Evolutionary conservation across 1,140 invertebrate genomes (phyloP).

Genomic region (Spodoptera litura): DNA sequence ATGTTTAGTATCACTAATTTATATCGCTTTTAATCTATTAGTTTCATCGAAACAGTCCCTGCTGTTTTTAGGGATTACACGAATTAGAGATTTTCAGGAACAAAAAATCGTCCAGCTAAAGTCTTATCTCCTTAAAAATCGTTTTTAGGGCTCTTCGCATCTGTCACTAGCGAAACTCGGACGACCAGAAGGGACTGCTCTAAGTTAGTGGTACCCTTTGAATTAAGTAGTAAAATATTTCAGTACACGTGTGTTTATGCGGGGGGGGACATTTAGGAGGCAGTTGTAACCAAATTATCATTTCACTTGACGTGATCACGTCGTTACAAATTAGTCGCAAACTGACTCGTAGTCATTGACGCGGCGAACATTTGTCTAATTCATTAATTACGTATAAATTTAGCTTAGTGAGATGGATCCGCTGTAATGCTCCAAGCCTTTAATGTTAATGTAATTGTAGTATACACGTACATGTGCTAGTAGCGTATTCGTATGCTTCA

Average conservation of each 20-base stretch:
- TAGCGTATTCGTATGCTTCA: constrained; percentile 35
- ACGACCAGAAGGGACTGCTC: background rate
- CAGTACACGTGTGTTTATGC: background rate
- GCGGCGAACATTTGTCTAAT: constrained; percentile 15
- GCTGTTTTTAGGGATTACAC: background rate
- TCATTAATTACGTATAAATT: constrained; percentile 23
- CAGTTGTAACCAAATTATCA: background rate
- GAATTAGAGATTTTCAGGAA: constrained; percentile 15
- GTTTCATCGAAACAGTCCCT: background rate
- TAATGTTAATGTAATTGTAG: constrained; percentile 38
- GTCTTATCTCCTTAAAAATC: constrained; percentile 30
- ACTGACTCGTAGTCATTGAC: background rate
- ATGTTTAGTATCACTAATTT: constrained; percentile 2
- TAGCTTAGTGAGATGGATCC: constrained; percentile 12
- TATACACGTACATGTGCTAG: background rate
- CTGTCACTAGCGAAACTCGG: background rate
- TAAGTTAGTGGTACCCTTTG: background rate
- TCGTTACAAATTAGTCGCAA: constrained; percentile 4
- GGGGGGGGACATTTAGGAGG: background rate
- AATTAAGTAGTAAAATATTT: background rate
- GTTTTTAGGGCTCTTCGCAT: background rate
- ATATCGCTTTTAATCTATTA: background rate
- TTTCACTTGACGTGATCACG: background rate
- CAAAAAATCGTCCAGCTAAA: constrained; percentile 1
- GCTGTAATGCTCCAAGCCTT: constrained; percentile 3